These are phyloP conservation scores for Knipowitschia caucasica DNA, from an alignment of 2,797 vertebrate species.

Conservation along the genomic window DNA sequence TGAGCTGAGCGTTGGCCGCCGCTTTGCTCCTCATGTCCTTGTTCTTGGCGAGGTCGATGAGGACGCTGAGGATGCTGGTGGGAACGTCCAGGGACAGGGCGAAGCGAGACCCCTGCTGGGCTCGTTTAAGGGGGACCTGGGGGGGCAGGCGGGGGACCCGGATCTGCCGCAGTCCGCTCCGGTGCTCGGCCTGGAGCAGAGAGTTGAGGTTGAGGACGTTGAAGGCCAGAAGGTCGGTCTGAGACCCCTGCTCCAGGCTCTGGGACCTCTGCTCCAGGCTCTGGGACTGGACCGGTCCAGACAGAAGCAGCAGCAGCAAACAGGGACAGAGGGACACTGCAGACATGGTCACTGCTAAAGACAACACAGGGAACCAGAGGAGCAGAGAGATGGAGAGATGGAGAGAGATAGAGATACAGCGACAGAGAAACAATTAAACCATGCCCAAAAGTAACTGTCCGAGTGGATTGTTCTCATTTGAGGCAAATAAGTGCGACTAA, in stretches of 20 bases:
- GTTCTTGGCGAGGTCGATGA: conserved; percentile 83
- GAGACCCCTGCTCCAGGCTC: conserved; percentile 47
- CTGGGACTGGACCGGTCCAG: conserved; percentile 55
- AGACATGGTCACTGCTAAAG: conserved; percentile 64
- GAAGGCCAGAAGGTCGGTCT: conserved; percentile 47
- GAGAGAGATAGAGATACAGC: no score
- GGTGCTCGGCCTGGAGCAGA: conserved; percentile 45
- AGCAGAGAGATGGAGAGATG: no score
- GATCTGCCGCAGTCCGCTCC: conserved; percentile 36
- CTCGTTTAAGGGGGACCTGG: conserved; percentile 69
- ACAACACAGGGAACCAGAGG: no score
- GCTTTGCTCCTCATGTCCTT: conserved; percentile 82
- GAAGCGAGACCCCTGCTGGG: conserved; percentile 71
- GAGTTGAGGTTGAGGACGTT: conserved; percentile 41
- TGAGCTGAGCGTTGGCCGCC: conserved; percentile 80
- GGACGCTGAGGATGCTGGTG: conserved; percentile 79
- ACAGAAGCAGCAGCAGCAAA: conserved; percentile 70
- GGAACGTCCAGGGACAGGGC: conserved; percentile 82
- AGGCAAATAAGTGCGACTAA: no score
- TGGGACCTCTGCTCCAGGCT: conserved; percentile 50
- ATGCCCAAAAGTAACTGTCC: no score
- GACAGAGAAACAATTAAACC: no score
- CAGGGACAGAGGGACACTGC: conserved; percentile 53
- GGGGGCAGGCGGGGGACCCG: conserved; percentile 42
- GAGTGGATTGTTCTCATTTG: no score